A percentile compares a stretch with the other conserved stretches of the same genome.
phyloP scores from a whole-genome alignment of 2,113 vertebrate species.

The Antigone vipio region DNA sequence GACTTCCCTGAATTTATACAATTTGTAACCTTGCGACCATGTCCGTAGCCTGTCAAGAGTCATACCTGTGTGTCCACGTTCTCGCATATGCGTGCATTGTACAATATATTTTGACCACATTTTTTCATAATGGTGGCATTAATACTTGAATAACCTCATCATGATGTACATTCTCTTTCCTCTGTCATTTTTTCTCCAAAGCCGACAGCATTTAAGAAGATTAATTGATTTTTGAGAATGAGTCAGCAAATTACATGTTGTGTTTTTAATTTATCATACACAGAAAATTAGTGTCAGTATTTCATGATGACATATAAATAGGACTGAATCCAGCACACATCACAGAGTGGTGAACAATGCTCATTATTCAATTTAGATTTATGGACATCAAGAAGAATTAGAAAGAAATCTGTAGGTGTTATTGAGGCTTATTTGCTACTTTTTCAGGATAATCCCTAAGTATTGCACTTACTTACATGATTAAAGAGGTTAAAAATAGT shows the following conservation, averaged over 20 bases:
- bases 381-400: background rate
- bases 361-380: constrained; percentile 1
- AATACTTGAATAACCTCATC: background rate
- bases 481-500: background rate
- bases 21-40: background rate
- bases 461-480: background rate
- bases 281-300: background rate
- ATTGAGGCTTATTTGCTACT: background rate
- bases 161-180: background rate
- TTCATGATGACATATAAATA: background rate
- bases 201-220: background rate
- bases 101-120: background rate
- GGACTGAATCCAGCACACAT: constrained; percentile 3
- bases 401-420: background rate
- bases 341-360: background rate
- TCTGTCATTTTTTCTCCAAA: background rate
- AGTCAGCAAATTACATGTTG: background rate
- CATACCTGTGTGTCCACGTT: background rate
- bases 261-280: background rate
- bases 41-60: background rate
- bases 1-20: background rate
- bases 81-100: background rate
- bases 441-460: background rate
- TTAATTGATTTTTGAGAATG: background rate
- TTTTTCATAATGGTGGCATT: background rate